Conservation (phyloP, 92 coral and sea anemone genomes). For the Parazoanthus darwini region DNA sequence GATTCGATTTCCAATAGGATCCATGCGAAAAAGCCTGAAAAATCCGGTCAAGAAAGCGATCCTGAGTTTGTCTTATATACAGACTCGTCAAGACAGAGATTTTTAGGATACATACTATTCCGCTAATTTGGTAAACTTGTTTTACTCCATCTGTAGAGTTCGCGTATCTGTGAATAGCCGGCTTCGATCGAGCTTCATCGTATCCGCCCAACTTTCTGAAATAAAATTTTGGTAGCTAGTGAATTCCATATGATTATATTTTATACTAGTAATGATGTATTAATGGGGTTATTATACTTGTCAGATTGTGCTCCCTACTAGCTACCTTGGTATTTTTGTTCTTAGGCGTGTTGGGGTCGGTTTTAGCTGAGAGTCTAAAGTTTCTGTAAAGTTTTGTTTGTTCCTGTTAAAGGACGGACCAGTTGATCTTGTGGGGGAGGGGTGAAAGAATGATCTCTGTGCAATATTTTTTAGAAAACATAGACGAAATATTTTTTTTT, state of each 20-base stretch:
- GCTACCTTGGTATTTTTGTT: constrained; percentile 7
- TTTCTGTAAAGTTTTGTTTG: background rate
- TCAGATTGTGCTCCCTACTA: constrained; percentile 14
- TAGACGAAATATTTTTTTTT: constrained; percentile 3
- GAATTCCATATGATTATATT: background rate
- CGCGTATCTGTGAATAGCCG: too few relatives aligned
- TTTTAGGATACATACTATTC: too few relatives aligned
- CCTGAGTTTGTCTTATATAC: too few relatives aligned
- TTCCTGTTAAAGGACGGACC: background rate
- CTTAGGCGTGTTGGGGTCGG: constrained; percentile 7
- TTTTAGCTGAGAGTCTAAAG: constrained; percentile 7
- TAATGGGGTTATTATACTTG: constrained; percentile 8
- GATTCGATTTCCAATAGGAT: too few relatives aligned
- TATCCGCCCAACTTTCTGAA: background rate
- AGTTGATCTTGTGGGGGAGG: too few relatives aligned
- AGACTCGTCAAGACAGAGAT: too few relatives aligned
- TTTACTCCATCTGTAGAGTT: too few relatives aligned
- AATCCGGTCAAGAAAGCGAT: too few relatives aligned
- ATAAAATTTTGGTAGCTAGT: constrained; percentile 2
- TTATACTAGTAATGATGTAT: constrained; percentile 4
- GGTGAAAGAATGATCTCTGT: too few relatives aligned
- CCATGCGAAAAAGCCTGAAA: too few relatives aligned
- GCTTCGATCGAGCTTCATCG: too few relatives aligned
- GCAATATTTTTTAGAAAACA: background rate
- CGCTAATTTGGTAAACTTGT: too few relatives aligned